These are phyloP conservation scores for Pardalotus punctatus DNA, from an alignment of 2,113 vertebrate species.

Conservation along the genomic window DNA sequence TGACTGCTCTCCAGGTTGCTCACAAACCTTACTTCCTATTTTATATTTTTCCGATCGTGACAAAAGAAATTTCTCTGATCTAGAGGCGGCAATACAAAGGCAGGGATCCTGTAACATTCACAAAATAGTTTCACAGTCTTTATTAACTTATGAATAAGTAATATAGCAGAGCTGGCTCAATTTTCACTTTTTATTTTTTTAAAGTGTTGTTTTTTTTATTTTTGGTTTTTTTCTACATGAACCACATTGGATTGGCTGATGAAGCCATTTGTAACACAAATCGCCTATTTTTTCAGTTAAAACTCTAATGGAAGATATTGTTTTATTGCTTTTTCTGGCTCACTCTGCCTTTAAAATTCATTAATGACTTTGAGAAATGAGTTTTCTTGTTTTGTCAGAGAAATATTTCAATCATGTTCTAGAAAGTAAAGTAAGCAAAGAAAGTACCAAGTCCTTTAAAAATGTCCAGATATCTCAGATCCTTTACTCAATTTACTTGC, in stretches of 20 bases:
- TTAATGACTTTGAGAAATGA: background rate
- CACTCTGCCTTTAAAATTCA: background rate
- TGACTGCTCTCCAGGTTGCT: background rate
- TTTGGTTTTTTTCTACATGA: background rate
- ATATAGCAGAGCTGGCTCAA: background rate
- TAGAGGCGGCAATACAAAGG: background rate
- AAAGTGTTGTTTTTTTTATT: accelerated
- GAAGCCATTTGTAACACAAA: background rate
- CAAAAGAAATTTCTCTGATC: background rate
- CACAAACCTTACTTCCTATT: background rate
- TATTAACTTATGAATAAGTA: background rate
- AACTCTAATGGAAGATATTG: background rate
- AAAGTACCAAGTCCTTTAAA: background rate
- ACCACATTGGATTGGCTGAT: background rate
- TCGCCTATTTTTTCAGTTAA: background rate
- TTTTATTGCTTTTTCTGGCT: background rate
- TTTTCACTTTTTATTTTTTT: background rate
- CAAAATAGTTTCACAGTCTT: background rate
- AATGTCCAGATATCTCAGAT: background rate
- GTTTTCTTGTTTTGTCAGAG: background rate
- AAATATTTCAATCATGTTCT: background rate
- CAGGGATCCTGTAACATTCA: background rate
- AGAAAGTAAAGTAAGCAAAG: background rate
- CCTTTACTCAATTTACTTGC: background rate
- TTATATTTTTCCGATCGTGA: background rate